phyloP scores from a whole-genome alignment of 2,797 vertebrate species.

The Mormyrus proboscirostris region DNA sequence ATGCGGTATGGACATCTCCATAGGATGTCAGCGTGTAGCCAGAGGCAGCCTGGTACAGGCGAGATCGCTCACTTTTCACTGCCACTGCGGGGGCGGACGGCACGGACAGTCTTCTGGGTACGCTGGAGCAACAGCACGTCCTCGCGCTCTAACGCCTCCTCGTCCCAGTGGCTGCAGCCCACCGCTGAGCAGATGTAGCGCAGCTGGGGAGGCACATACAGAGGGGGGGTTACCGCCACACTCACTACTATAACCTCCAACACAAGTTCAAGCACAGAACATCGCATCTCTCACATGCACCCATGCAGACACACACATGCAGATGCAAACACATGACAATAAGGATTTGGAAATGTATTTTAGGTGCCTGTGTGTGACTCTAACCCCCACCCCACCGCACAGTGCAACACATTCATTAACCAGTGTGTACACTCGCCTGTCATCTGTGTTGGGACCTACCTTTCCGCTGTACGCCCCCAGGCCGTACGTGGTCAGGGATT shows the following conservation, averaged over 20 bases:
- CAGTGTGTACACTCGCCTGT: background rate
- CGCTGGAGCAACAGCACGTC: conserved; percentile 85
- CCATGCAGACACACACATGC: background rate
- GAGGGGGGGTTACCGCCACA: background rate
- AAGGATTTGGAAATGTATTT: background rate
- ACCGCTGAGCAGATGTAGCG: conserved; percentile 90
- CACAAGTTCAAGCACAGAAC: background rate
- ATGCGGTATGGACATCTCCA: background rate
- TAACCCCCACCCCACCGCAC: background rate
- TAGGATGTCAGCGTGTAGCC: background rate
- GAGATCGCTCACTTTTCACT: conserved; percentile 78
- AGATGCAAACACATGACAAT: background rate
- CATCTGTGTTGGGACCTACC: conserved; percentile 55
- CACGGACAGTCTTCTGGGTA: conserved; percentile 93
- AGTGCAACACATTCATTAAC: background rate
- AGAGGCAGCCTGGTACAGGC: background rate
- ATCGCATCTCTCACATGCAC: background rate
- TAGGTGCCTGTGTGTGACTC: background rate
- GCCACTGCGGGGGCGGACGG: conserved; percentile 87
- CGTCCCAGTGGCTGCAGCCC: conserved; percentile 86
- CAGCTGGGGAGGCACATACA: conserved; percentile 55
- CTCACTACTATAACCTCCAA: background rate
- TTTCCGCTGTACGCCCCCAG: conserved; percentile 88
- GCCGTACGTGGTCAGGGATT: conserved; percentile 89
- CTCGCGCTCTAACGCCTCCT: conserved; percentile 74